Conservation (phyloP, 2,888 invertebrate species). For the Agrotis ipsilon region DNA sequence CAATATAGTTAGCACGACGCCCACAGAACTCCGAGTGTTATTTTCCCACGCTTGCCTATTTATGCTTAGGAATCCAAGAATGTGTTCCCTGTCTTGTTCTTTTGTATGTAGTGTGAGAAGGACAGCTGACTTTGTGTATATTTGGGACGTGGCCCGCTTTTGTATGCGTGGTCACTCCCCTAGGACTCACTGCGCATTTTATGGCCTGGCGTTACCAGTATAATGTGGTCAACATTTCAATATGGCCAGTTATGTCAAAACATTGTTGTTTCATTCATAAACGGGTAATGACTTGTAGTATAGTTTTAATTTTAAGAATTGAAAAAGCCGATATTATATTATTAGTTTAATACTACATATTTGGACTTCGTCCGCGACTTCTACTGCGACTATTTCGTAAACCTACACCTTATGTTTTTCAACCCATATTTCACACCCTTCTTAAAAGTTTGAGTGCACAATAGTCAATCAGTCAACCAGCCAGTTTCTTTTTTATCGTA, state of each 20-base stretch:
- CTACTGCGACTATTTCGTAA: background rate
- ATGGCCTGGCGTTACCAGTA: constrained; percentile 29
- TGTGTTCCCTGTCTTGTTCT: constrained; percentile 63
- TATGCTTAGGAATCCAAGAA: constrained; percentile 75
- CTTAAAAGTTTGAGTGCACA: too few relatives aligned
- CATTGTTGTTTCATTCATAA: constrained; percentile 19
- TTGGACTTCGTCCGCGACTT: too few relatives aligned
- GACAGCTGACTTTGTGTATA: constrained; percentile 69
- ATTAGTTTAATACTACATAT: too few relatives aligned
- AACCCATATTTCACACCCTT: too few relatives aligned
- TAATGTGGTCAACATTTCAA: constrained; percentile 23
- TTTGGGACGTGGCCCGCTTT: constrained; percentile 71
- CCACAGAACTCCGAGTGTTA: constrained; percentile 67
- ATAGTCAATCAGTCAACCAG: too few relatives aligned
- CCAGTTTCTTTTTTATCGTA: too few relatives aligned
- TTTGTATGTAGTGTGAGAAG: constrained; percentile 60
- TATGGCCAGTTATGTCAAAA: constrained; percentile 30
- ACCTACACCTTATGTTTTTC: too few relatives aligned
- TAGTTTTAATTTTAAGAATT: background rate
- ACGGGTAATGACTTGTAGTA: background rate
- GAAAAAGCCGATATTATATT: too few relatives aligned
- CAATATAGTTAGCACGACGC: constrained; percentile 56
- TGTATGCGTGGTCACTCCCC: constrained; percentile 72
- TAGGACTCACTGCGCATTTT: constrained; percentile 69
- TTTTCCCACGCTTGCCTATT: constrained; percentile 81